Base-by-base conservation (phyloP, 2,113 vertebrate species). In the Catagonus wagneri region DNA sequence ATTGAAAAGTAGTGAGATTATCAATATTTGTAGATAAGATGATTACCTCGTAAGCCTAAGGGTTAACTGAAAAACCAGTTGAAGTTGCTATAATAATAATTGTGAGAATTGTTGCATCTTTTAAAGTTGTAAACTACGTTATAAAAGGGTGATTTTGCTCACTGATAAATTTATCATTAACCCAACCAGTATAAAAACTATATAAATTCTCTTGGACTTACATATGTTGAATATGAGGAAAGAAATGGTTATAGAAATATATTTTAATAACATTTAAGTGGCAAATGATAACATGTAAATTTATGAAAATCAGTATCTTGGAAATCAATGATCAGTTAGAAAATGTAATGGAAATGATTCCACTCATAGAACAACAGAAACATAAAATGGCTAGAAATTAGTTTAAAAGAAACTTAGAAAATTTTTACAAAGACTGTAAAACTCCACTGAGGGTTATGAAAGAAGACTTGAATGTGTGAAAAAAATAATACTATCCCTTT, bases 351-450 rank as follows among this genome's bases (percentile, higher is more conserved):
- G 52, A 68, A 95, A 25, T 58, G 9, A 71, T 50, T 76, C 14
- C 22, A 84, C 56, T 84, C n/a, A 84, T 84, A 79, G 39, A 44
- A 44, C 44, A 91, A 63, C 39, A 61, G 60, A 78, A 84, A 65
- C 23, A 72, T 63, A 85, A 75, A 87, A 78, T 90, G 66, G 15
- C 29, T 83, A 66, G 9, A 86, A 95, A 83, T 89, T 29, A 60
- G 58, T 88, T 92, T 83, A 44, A 89, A 92, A 90, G 61, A 69
- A 90, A n/a, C 32, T 65, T 85, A 25, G 0, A 16, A 74, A 16
- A 92, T 25, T 79, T 95, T 72, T 80, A 65, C 44, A 22, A 80
- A 86, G 22, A 25, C 9, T 83, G 13, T 19, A 76, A 87, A 93
- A 90, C 20, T 84, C 44, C 27, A 71, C 9, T 39, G 58, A n/a